phyloP scores from a whole-genome alignment of 64 coral and sea anemone species.

The Trachythela sp. region DNA sequence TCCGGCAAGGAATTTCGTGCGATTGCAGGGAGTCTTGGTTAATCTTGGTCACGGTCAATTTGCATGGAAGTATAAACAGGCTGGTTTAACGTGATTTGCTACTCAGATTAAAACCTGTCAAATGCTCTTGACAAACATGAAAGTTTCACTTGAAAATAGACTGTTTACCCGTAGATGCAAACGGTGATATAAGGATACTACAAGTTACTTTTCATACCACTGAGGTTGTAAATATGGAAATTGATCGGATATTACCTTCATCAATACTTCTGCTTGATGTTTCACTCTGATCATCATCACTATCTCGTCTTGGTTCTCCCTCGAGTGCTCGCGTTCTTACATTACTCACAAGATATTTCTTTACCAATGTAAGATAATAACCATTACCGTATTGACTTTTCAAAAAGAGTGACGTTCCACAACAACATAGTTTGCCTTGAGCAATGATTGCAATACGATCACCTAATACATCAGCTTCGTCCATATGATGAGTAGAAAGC shows the following conservation, averaged over 20 bases:
- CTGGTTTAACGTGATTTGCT: no score
- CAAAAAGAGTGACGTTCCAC: constrained; percentile 89
- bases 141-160: no score
- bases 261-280: constrained; percentile 10
- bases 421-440: constrained; percentile 89
- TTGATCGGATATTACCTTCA: neutral
- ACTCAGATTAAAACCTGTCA: no score
- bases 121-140: no score
- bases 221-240: no score
- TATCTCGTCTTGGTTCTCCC: neutral
- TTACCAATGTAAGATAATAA: constrained; percentile 87
- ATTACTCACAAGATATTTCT: constrained; percentile 61
- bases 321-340: constrained; percentile 45
- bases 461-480: constrained; percentile 91
- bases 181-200: no score
- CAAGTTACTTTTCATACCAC: no score
- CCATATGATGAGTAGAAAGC: constrained; percentile 96
- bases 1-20: no score
- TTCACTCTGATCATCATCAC: constrained; percentile 21
- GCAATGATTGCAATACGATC: constrained; percentile 95
- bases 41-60: no score
- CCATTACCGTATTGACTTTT: constrained; percentile 94
- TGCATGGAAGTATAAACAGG: no score
- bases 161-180: no score
- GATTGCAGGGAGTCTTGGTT: no score